A percentile compares a stretch with the other conserved stretches of the same genome.
Conservation (phyloP, 2,888 invertebrate species). For the Torymus aiolomorphi region DNA sequence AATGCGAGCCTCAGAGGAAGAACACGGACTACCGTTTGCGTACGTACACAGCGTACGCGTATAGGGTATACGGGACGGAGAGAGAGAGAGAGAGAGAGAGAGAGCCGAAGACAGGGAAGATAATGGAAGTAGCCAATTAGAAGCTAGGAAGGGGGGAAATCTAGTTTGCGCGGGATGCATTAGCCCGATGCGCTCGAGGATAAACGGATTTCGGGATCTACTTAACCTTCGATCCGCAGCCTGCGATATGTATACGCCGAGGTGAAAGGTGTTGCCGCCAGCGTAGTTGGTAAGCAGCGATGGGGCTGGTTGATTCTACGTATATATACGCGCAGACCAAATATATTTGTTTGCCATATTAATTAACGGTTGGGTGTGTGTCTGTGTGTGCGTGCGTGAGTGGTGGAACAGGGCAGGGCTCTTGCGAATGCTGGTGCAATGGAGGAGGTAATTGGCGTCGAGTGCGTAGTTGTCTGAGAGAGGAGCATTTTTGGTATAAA, state of each 20-base stretch:
- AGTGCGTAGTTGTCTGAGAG: too few species aligned
- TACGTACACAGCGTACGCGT: neutral
- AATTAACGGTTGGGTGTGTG: constrained; percentile 3
- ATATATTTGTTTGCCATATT: constrained; percentile 42
- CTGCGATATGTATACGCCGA: neutral
- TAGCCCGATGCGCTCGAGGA: constrained; percentile 33
- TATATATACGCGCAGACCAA: neutral
- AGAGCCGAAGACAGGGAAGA: constrained; percentile 24
- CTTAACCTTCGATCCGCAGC: constrained; percentile 45
- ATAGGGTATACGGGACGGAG: neutral
- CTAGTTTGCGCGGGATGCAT: constrained; percentile 42
- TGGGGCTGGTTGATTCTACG: neutral
- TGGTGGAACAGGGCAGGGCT: too few species aligned
- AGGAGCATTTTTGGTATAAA: too few species aligned
- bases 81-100: neutral
- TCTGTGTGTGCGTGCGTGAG: too few species aligned
- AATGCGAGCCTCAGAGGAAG: too few species aligned
- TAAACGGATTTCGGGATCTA: constrained; percentile 48
- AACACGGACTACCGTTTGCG: too few species aligned
- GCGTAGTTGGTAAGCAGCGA: neutral
- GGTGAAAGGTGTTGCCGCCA: constrained; percentile 8
- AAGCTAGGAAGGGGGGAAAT: constrained; percentile 17
- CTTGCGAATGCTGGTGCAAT: too few species aligned
- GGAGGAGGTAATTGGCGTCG: too few species aligned
- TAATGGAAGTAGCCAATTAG: constrained; percentile 52